Conservation (phyloP, 2,888 invertebrate genomes). For the Eurytoma californica region DNA sequence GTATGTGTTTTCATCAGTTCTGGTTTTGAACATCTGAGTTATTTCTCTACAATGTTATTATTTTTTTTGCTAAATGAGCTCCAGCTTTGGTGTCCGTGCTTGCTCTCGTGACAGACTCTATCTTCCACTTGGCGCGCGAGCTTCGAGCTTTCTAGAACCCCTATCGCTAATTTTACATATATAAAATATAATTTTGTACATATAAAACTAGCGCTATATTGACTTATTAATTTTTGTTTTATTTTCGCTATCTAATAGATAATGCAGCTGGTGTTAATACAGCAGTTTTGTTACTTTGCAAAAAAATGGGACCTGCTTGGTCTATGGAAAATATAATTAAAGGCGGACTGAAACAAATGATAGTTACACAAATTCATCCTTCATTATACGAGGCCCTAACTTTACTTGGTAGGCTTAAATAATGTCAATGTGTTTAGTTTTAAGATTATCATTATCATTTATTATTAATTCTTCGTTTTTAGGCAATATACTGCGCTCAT, state of each 20-base stretch:
- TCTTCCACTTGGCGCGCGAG: background rate
- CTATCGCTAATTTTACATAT: background rate
- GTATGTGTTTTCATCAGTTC: too few relatives aligned
- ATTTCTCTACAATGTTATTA: too few relatives aligned
- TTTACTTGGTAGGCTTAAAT: conserved; percentile 64
- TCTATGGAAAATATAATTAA: conserved; percentile 70
- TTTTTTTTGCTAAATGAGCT: too few relatives aligned
- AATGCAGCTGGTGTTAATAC: conserved; percentile 61
- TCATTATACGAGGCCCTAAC: conserved; percentile 63
- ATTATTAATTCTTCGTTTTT: conserved; percentile 43
- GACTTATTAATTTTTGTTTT: conserved; percentile 20
- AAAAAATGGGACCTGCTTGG: conserved; percentile 72
- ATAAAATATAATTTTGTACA: background rate
- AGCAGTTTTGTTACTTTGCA: conserved; percentile 73
- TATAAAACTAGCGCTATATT: too few relatives aligned
- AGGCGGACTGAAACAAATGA: conserved; percentile 63
- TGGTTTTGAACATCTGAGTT: too few relatives aligned
- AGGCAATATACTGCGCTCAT: conserved; percentile 67
- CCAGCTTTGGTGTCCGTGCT: too few relatives aligned
- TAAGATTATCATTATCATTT: conserved; percentile 5
- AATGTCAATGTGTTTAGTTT: conserved; percentile 32
- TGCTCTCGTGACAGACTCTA: too few relatives aligned
- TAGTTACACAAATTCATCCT: conserved; percentile 62
- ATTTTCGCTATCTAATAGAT: conserved; percentile 59
- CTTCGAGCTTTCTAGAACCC: background rate